These are phyloP conservation scores for Clusia tigrina DNA, from an alignment of 2,888 invertebrate species.

Conservation along the genomic window DNA sequence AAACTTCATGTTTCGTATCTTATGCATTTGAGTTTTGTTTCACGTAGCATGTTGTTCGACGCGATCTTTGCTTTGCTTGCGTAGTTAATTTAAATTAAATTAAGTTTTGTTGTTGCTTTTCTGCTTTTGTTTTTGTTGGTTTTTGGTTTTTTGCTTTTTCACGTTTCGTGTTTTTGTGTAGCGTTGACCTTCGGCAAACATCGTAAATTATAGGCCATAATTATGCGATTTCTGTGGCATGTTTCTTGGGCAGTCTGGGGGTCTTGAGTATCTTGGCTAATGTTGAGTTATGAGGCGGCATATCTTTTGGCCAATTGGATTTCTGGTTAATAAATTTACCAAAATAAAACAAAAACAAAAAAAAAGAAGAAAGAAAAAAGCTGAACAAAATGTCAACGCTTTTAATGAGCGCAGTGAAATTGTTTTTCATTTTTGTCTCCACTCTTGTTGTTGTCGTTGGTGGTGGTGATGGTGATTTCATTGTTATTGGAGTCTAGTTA, in stretches of 20 bases:
- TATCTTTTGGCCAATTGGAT: conserved; percentile 52
- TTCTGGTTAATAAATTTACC: conserved; percentile 54
- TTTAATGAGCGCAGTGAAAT: conserved; percentile 38
- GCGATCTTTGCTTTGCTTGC: too few relatives aligned
- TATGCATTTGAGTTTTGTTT: too few relatives aligned
- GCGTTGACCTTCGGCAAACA: conserved; percentile 2
- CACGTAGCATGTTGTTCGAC: too few relatives aligned
- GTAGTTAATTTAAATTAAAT: not conserved
- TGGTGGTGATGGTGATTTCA: conserved; percentile 12
- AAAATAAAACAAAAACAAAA: conserved; percentile 1
- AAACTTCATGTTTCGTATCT: too few relatives aligned
- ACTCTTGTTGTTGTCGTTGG: conserved; percentile 21
- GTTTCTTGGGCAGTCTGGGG: not conserved
- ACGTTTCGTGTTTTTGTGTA: not conserved
- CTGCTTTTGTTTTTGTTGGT: too few relatives aligned
- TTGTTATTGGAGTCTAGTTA: conserved; percentile 16
- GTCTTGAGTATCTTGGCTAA: not conserved
- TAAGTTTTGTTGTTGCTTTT: too few relatives aligned
- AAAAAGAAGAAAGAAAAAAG: too few relatives aligned
- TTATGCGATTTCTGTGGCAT: not conserved
- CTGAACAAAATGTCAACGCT: conserved; percentile 1
- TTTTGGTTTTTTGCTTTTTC: too few relatives aligned
- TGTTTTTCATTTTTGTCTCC: conserved; percentile 33
- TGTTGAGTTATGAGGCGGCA: conserved; percentile 29
- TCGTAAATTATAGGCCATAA: conserved; percentile 3